Base-by-base conservation (phyloP, 2,888 invertebrate species). In the Scaptomyza reducta region DNA sequence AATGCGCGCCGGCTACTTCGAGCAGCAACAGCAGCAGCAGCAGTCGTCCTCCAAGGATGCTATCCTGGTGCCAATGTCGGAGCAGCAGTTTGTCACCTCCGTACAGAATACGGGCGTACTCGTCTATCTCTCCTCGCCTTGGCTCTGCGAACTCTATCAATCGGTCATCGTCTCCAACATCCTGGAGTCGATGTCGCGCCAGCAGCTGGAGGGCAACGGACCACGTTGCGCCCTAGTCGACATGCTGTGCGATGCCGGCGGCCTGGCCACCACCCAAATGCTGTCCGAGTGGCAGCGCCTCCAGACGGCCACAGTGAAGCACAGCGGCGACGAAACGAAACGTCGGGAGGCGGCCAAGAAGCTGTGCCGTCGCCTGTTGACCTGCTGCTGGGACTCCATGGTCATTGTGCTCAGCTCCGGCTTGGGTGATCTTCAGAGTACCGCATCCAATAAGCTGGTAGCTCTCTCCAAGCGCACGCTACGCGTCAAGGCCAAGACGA, bases 321-420 rank as follows among this genome's bases (percentile, higher is more conserved):
- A 94, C 46, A 94, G 94, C 73, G 90, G 94, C 74, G 90, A 90
- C 22, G 94, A 94, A 3, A 33, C 33, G 7, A 94, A 96, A 87
- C 93, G 96, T 80, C 94, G 95, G 13, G 96, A 96, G 87, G 97
- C 97, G 0, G 96, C 96, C 75, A 94, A 95, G 31, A 95, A 96
- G 76, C 93, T 96, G 88, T 95, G 96, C 0, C 93, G 96, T 81
- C 93, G 94, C 61, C 95, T 98, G 35, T 91, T 98, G 51, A 97
- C 97, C 0, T 96, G 97, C 82, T 97, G 97, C 87, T 98, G 98
- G 98, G 95, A 96, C 40, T 96, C 97, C 0, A 96, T 98, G 93
- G 95, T 98, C 65, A 95, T 96, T 14, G 97, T 98, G 0, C 92
- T 98, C 14, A 96, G 97, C 46, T 95, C 95, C 0, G 95, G 96